phyloP scores from a whole-genome alignment of 1,140 invertebrate genomes.

The Metaphire vulgaris region DNA sequence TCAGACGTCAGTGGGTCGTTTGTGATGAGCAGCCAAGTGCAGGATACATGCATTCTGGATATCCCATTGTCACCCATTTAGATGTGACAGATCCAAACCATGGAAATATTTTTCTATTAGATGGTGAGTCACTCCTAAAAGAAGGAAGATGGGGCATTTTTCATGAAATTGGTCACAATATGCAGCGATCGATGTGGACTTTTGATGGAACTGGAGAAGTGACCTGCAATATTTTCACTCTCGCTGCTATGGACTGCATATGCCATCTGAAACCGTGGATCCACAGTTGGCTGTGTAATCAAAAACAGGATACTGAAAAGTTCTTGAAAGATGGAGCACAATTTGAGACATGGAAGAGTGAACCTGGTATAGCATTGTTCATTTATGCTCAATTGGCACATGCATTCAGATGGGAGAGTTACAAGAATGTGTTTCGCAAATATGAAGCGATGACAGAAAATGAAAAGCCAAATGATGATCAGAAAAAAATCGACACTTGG shows the following conservation, averaged over 20 bases:
- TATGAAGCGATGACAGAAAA: conserved; percentile 20
- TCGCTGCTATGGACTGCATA: conserved; percentile 34
- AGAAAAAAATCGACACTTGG: conserved; percentile 32
- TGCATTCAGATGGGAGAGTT: conserved; percentile 30
- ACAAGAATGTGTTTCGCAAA: conserved; percentile 30
- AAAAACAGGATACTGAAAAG: conserved; percentile 15
- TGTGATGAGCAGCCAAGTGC: conserved; percentile 32
- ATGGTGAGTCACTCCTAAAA: conserved; percentile 16
- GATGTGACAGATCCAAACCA: conserved; percentile 32
- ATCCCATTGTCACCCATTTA: conserved; percentile 36
- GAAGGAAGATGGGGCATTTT: conserved; percentile 35
- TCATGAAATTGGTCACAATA: conserved; percentile 38
- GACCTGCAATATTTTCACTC: conserved; percentile 37
- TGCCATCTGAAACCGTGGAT: conserved; percentile 29
- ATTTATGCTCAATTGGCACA: conserved; percentile 31
- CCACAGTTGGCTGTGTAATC: conserved; percentile 31
- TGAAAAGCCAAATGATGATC: conserved; percentile 25
- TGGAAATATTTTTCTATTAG: conserved; percentile 27
- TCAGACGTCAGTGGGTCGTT: conserved; percentile 32
- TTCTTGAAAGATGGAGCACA: conserved; percentile 33
- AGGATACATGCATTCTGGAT: conserved; percentile 38
- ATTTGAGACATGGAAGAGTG: conserved; percentile 26
- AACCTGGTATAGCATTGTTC: conserved; percentile 29
- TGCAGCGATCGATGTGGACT: conserved; percentile 34
- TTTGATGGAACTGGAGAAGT: conserved; percentile 35